Conservation (phyloP, 2,888 invertebrate species). For the Pteria penguin region DNA sequence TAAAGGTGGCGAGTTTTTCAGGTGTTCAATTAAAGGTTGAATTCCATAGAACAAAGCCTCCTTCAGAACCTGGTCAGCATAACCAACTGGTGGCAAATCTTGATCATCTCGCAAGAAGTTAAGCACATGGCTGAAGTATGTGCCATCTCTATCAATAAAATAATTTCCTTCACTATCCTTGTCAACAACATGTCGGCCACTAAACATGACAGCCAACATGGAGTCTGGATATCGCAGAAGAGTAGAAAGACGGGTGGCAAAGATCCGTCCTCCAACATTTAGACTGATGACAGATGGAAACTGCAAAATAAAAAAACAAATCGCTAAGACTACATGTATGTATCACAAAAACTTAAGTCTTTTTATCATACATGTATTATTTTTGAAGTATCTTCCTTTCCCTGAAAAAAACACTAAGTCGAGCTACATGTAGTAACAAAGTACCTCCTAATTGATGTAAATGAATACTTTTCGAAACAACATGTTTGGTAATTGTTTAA, state of each 20-base stretch:
- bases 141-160: slow-evolving; percentile 74
- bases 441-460: too few relatives aligned
- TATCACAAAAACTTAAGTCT: too few relatives aligned
- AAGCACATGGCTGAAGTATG: slow-evolving; percentile 68
- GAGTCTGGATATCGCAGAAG: slow-evolving; percentile 67
- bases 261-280: slow-evolving; percentile 71
- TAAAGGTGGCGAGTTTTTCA: slow-evolving; percentile 62
- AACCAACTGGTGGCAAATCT: slow-evolving; percentile 61
- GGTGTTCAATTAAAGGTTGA: slow-evolving; percentile 56
- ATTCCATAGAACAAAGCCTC: slow-evolving; percentile 73
- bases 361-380: too few relatives aligned
- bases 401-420: too few relatives aligned
- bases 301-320: slow-evolving; percentile 46
- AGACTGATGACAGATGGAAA: slow-evolving; percentile 68
- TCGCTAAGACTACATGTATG: too few relatives aligned
- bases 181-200: slow-evolving; percentile 70
- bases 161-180: slow-evolving; percentile 65
- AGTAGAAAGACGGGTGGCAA: slow-evolving; percentile 70
- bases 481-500: too few relatives aligned
- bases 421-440: too few relatives aligned
- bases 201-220: slow-evolving; percentile 76
- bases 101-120: slow-evolving; percentile 70
- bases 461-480: too few relatives aligned
- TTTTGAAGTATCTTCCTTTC: too few relatives aligned
- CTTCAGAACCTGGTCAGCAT: slow-evolving; percentile 63